Percentiles rank a stretch among this genome's conserved stretches.
phyloP scores from a whole-genome alignment of 2,888 invertebrate species.

The Drosophila infuscata region DNA sequence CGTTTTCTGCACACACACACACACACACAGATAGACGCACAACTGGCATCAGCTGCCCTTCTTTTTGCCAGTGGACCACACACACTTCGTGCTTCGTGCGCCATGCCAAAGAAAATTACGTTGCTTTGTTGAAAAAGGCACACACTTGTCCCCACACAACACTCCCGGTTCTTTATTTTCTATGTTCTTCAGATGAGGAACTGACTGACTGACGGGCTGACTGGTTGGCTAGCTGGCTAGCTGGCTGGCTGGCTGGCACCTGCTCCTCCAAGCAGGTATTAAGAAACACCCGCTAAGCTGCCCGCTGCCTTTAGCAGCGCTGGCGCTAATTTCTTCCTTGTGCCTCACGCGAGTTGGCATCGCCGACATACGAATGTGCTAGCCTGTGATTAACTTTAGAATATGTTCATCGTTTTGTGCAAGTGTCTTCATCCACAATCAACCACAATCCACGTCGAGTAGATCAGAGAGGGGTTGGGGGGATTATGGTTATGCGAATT shows the following conservation, averaged over 20 bases:
- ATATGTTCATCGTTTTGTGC: slow-evolving; percentile 78
- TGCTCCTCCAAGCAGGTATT: slow-evolving; percentile 33
- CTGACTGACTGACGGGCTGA: not conserved
- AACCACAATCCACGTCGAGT: not conserved
- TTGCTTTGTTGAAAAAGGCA: slow-evolving; percentile 50
- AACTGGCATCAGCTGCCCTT: slow-evolving; percentile 29
- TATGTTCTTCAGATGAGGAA: not conserved
- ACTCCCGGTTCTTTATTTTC: not conserved
- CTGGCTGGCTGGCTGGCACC: slow-evolving; percentile 40
- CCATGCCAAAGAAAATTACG: slow-evolving; percentile 75
- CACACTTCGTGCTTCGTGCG: slow-evolving; percentile 52
- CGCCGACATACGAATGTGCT: slow-evolving; percentile 75
- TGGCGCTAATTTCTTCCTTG: slow-evolving; percentile 81
- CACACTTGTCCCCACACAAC: not conserved
- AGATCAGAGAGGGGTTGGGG: slow-evolving; percentile 1
- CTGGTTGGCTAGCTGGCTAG: too few species aligned
- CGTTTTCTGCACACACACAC: slow-evolving; percentile 64
- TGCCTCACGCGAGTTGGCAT: slow-evolving; percentile 74
- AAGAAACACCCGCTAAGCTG: slow-evolving; percentile 12
- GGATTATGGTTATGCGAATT: slow-evolving; percentile 23
- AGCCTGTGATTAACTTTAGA: slow-evolving; percentile 75
- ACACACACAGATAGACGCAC: slow-evolving; percentile 34
- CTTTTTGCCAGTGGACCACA: slow-evolving; percentile 48
- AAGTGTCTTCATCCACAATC: slow-evolving; percentile 66
- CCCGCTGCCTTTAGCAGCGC: slow-evolving; percentile 7